phyloP scores from a whole-genome alignment of 2,888 invertebrate genomes.

The Mesorhabditis spiculigera region DNA sequence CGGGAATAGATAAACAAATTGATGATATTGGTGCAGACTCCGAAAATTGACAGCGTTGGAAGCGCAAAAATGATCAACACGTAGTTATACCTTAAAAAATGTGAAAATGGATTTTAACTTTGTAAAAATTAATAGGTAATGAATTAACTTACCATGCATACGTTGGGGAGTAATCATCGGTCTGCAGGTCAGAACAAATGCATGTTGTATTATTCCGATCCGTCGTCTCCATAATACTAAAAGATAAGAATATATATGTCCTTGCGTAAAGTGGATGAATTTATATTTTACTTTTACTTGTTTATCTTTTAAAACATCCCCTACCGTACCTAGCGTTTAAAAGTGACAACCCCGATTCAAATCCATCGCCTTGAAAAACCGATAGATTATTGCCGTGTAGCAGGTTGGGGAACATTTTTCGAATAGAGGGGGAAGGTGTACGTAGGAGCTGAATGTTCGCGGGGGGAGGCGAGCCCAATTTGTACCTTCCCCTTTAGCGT shows the following conservation, averaged over 20 bases:
- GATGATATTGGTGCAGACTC: conserved; percentile 55
- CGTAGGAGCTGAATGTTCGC: no score
- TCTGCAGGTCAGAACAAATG: conserved; percentile 54
- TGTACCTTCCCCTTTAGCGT: no score
- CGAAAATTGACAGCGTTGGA: conserved; percentile 54
- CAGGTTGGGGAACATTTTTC: background rate
- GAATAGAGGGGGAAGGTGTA: no score
- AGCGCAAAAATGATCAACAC: conserved; percentile 51
- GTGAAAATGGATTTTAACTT: background rate
- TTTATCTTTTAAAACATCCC: no score
- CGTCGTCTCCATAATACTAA: background rate
- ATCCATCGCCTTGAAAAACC: background rate
- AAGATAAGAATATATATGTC: background rate
- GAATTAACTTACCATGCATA: conserved; percentile 45
- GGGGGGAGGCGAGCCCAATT: no score
- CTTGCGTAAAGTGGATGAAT: no score
- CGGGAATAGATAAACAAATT: conserved; percentile 56
- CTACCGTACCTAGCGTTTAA: no score
- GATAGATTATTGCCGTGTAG: background rate
- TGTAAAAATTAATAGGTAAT: background rate
- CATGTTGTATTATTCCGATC: conserved; percentile 22
- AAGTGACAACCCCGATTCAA: no score
- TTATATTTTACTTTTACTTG: no score
- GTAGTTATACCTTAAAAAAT: conserved; percentile 34
- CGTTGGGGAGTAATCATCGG: conserved; percentile 55